Evolutionary conservation across 2,797 vertebrate genomes (phyloP).

Genomic region (Eulemur mongoz): DNA sequence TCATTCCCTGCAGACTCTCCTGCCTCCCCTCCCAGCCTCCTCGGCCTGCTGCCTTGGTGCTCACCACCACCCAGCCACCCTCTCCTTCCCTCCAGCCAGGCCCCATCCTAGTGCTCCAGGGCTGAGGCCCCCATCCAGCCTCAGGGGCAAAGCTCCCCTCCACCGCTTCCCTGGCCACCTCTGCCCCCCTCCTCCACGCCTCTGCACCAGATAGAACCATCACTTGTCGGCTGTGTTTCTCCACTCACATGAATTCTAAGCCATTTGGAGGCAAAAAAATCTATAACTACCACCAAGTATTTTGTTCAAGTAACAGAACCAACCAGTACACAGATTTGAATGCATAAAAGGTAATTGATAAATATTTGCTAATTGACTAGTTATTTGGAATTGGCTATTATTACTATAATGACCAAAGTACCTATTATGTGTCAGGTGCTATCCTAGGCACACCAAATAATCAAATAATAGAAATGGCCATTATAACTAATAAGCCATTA

Average conservation of each 20-base stretch:
- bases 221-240: background rate
- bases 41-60: background rate
- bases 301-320: background rate
- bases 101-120: no score
- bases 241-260: background rate
- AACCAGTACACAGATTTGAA: background rate
- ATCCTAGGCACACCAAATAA: background rate
- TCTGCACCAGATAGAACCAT: background rate
- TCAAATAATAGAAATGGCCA: background rate
- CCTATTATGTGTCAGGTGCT: background rate
- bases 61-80: background rate
- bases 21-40: background rate
- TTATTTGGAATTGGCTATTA: background rate
- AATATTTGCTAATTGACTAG: background rate
- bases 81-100: background rate
- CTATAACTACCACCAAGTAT: no score
- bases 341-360: background rate
- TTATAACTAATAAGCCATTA: background rate
- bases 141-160: no score
- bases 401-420: background rate
- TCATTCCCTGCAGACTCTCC: background rate
- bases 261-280: background rate
- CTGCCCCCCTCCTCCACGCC: no score
- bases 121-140: background rate
- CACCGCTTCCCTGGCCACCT: no score